A percentile compares a stretch with the other conserved stretches of the same genome.
phyloP scores from a whole-genome alignment of 2,888 invertebrate species.

The Zeuzera pyrina region DNA sequence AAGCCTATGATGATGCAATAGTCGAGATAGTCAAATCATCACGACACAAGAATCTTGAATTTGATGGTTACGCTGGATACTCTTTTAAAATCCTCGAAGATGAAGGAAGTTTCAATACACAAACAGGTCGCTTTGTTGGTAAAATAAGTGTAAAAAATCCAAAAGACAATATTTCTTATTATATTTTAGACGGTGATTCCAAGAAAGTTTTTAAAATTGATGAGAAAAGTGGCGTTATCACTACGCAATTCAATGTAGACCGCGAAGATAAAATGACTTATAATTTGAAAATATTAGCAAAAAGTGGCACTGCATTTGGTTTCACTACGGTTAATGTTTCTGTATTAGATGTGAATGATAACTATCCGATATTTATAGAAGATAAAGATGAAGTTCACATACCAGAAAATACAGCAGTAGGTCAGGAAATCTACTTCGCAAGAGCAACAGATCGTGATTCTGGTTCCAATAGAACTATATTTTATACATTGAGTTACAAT shows the following conservation, averaged over 20 bases:
- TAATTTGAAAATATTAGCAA: constrained; percentile 85
- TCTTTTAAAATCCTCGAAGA: constrained; percentile 90
- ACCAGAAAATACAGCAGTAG: constrained; percentile 92
- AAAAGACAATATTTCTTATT: constrained; percentile 80
- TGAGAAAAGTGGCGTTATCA: constrained; percentile 83
- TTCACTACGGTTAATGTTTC: constrained; percentile 86
- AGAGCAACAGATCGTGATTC: constrained; percentile 90
- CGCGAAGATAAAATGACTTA: constrained; percentile 86
- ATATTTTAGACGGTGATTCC: constrained; percentile 86
- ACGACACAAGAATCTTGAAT: constrained; percentile 81
- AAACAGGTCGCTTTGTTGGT: constrained; percentile 82
- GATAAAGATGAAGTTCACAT: constrained; percentile 86
- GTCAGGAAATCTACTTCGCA: constrained; percentile 92
- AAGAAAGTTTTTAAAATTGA: constrained; percentile 86
- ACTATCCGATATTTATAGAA: constrained; percentile 86
- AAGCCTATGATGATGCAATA: constrained; percentile 80
- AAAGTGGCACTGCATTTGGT: constrained; percentile 82
- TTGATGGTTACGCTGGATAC: constrained; percentile 84
- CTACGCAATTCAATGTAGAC: constrained; percentile 85
- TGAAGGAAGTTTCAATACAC: constrained; percentile 74
- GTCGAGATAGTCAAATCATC: constrained; percentile 86
- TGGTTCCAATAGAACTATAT: constrained; percentile 89
- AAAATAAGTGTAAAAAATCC: constrained; percentile 76
- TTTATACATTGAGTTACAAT: constrained; percentile 86
- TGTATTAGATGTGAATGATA: constrained; percentile 92